Conservation (phyloP, 2,888 invertebrate genomes). For the Brachyptera risi region DNA sequence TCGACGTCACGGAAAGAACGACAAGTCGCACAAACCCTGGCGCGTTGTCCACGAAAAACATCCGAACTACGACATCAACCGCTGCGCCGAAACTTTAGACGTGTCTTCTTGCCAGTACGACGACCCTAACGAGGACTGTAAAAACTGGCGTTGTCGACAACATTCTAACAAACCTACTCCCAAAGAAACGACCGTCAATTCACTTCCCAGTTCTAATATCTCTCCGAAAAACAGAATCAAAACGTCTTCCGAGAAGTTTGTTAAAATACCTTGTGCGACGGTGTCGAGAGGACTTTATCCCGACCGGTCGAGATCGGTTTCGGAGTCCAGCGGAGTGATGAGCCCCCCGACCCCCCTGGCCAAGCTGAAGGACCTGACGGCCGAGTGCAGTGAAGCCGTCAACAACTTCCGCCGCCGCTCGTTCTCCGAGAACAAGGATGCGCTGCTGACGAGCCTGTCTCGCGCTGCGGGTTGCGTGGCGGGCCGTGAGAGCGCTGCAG, state of each 20-base stretch:
- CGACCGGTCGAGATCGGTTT: too few relatives aligned
- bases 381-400: background rate
- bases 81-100: too few relatives aligned
- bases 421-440: background rate
- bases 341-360: too few relatives aligned
- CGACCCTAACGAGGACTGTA: background rate
- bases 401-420: background rate
- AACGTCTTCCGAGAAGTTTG: too few relatives aligned
- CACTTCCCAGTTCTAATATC: background rate
- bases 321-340: too few relatives aligned
- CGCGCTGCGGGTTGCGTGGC: background rate
- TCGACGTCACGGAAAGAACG: too few relatives aligned
- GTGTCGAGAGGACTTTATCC: too few relatives aligned
- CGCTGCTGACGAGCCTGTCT: background rate
- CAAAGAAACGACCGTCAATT: background rate
- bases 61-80: background rate
- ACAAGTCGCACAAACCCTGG: too few relatives aligned
- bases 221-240: background rate
- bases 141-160: conserved; percentile 9
- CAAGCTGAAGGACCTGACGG: background rate
- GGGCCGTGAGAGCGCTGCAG: background rate
- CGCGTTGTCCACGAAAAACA: background rate
- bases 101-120: background rate
- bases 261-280: too few relatives aligned
- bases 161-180: background rate